A percentile compares a stretch with the other conserved stretches of the same genome.
Evolutionary conservation across 2,113 vertebrate species (phyloP).

Genomic region (Petaurus breviceps): DNA sequence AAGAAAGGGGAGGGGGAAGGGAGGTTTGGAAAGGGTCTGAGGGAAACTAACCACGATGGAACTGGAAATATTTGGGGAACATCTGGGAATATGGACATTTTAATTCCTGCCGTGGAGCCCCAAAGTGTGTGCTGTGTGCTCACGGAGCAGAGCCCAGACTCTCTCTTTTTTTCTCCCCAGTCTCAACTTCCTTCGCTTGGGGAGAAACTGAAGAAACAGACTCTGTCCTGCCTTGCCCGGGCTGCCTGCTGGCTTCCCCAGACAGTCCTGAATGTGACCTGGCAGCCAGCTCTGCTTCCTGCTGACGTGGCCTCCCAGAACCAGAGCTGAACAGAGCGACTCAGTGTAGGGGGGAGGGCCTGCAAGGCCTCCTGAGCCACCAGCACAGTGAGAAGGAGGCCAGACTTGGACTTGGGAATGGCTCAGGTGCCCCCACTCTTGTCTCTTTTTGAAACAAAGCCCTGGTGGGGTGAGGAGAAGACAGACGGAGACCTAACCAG

Average conservation of each 20-base stretch:
- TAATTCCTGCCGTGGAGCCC: conserved; percentile 1
- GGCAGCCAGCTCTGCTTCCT: conserved; percentile 82
- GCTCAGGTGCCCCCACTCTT: not conserved
- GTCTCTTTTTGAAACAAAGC: conserved; percentile 45
- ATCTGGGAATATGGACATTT: conserved; percentile 1
- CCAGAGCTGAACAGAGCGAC: conserved; percentile 80
- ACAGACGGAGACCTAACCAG: conserved; percentile 32
- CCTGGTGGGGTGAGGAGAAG: conserved; percentile 52
- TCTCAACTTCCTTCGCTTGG: conserved; percentile 28
- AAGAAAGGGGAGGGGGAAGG: not conserved
- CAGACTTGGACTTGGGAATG: fast-evolving
- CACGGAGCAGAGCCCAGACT: not conserved
- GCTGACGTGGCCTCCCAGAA: conserved; percentile 87
- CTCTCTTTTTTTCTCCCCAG: not conserved
- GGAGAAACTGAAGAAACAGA: conserved; percentile 66
- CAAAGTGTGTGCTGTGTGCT: not conserved
- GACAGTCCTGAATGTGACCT: conserved; percentile 83
- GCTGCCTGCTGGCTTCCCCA: conserved; percentile 72
- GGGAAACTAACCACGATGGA: conserved; percentile 24
- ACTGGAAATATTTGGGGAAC: conserved; percentile 55
- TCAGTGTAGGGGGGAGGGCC: conserved; percentile 75
- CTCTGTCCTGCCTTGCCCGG: conserved; percentile 46
- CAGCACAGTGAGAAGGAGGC: conserved; percentile 61
- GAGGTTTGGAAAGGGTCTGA: not conserved
- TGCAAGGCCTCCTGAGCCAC: conserved; percentile 71